A percentile compares a stretch with the other conserved stretches of the same genome.
phyloP scores from a whole-genome alignment of 2,888 invertebrate genomes.

The Tipula lateralis region DNA sequence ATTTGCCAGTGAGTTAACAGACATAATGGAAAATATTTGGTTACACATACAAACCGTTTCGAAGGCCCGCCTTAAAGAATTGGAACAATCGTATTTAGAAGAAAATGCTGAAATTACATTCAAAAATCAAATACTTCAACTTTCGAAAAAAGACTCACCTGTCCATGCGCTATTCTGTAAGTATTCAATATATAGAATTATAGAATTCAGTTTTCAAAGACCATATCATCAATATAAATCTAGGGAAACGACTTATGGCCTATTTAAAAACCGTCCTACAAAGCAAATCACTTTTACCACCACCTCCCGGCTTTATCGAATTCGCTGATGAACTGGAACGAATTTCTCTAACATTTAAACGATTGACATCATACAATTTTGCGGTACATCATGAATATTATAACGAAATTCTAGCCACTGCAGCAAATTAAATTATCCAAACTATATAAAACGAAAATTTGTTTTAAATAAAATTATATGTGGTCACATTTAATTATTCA shows the following conservation, averaged over 20 bases:
- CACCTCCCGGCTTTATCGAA: conserved; percentile 46
- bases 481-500: not conserved
- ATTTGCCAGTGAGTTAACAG: conserved; percentile 40
- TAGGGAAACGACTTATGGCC: conserved; percentile 45
- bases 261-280: conserved; percentile 44
- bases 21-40: conserved; percentile 42
- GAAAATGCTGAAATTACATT: conserved; percentile 40
- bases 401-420: conserved; percentile 41
- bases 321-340: conserved; percentile 44
- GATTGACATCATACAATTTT: conserved; percentile 47
- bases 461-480: not conserved
- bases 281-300: conserved; percentile 40
- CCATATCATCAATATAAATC: conserved; percentile 25
- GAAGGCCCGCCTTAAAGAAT: conserved; percentile 40
- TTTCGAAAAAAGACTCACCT: conserved; percentile 42
- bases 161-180: conserved; percentile 46
- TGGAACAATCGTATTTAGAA: conserved; percentile 40
- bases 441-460: not conserved
- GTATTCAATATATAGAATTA: conserved; percentile 32
- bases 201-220: not conserved
- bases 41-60: conserved; percentile 45
- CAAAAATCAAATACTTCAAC: conserved; percentile 43
- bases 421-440: not conserved
- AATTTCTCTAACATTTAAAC: conserved; percentile 43
- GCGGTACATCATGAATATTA: conserved; percentile 48